A percentile compares a stretch with the other conserved stretches of the same genome.
Evolutionary conservation across 2,113 vertebrate genomes (phyloP).

Genomic region (Sisor rabdophorus): DNA sequence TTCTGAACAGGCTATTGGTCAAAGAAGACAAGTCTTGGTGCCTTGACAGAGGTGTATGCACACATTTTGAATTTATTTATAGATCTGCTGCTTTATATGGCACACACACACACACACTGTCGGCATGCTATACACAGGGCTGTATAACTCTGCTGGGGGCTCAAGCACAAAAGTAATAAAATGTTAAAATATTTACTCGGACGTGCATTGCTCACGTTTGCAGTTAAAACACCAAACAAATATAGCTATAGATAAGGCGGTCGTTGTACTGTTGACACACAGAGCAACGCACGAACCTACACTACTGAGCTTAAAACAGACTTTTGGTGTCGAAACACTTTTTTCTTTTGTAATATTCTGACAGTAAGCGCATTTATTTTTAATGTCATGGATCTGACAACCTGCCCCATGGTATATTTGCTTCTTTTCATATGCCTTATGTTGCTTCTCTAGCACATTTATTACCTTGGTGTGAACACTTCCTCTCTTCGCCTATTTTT

Average conservation of each 20-base stretch:
- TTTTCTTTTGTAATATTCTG: neutral
- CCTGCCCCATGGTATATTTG: neutral
- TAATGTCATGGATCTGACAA: neutral
- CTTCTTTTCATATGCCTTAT: constrained; percentile 13
- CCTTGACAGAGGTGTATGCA: neutral
- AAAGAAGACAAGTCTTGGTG: neutral
- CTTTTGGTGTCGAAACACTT: neutral
- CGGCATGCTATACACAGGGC: neutral
- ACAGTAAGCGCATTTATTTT: neutral
- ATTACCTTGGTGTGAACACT: constrained; percentile 62
- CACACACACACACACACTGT: neutral
- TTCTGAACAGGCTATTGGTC: neutral
- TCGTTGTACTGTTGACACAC: neutral
- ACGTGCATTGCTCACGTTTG: neutral
- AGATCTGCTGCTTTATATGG: neutral
- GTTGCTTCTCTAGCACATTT: neutral
- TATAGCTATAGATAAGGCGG: neutral
- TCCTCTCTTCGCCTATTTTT: constrained; percentile 59
- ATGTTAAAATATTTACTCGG: neutral
- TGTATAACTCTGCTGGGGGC: neutral
- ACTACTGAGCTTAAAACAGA: neutral
- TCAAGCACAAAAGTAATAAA: neutral
- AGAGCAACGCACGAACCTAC: no score
- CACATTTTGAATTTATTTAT: constrained; percentile 1
- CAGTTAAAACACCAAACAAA: neutral